These are phyloP conservation scores for Microtus oregoni DNA, from an alignment of 2,113 vertebrate genomes.

Conservation along the genomic window DNA sequence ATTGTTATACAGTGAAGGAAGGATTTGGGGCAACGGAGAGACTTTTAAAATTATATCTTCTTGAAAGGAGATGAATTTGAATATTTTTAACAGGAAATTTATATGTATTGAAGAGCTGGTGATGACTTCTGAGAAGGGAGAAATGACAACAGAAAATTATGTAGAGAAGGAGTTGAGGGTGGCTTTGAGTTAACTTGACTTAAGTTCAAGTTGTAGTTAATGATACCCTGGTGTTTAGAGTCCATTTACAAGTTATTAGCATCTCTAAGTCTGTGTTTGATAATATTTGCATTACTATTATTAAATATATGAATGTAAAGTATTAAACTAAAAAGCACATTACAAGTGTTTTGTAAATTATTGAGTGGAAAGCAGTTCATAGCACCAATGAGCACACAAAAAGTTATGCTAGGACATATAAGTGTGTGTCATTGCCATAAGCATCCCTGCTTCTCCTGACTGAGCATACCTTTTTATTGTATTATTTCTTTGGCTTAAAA, in stretches of 20 bases:
- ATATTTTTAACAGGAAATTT: conserved; percentile 16
- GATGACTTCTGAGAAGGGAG: neutral
- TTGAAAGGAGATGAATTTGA: neutral
- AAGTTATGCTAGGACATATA: neutral
- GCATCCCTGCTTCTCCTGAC: neutral
- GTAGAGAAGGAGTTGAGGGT: neutral
- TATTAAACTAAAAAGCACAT: neutral
- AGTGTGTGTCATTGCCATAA: neutral
- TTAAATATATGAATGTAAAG: neutral
- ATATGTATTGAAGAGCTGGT: neutral
- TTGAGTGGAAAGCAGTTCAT: neutral
- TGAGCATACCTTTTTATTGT: neutral
- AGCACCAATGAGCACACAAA: neutral
- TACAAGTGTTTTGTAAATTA: neutral
- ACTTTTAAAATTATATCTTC: neutral
- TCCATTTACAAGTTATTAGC: neutral
- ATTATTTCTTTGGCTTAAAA: neutral
- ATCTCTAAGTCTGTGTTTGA: neutral
- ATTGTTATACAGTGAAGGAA: neutral
- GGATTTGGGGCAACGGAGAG: neutral
- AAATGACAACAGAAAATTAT: neutral
- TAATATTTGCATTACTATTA: neutral
- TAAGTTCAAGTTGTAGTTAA: neutral
- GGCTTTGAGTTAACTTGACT: neutral
- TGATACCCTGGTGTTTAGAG: neutral